These are phyloP conservation scores for Ips typographus DNA, from an alignment of 1,140 invertebrate species.

Conservation along the genomic window DNA sequence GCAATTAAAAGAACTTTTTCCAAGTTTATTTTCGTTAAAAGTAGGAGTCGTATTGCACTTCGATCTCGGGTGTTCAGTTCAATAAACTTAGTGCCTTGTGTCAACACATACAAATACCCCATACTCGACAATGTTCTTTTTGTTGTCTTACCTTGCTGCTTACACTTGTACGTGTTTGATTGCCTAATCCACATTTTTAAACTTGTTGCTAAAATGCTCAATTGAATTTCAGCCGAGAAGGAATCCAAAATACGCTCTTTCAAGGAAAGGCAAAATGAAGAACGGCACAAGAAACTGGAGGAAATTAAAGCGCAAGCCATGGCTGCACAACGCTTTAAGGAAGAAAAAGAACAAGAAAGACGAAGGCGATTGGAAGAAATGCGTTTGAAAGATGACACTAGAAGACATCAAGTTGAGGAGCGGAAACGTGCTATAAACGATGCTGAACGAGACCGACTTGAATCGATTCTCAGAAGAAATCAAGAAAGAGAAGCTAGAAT, in stretches of 20 bases:
- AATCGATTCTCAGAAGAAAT: constrained; percentile 81
- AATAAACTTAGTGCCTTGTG: constrained; percentile 24
- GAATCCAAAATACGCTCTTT: constrained; percentile 65
- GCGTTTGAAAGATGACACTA: constrained; percentile 72
- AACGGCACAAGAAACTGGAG: constrained; percentile 80
- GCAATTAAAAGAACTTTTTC: constrained; percentile 25
- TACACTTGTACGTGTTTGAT: constrained; percentile 6
- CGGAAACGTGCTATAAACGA: constrained; percentile 84
- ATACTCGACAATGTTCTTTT: constrained; percentile 8
- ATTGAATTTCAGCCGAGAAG: constrained; percentile 51
- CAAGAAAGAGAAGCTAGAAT: constrained; percentile 80
- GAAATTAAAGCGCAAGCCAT: constrained; percentile 83
- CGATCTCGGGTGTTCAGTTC: constrained; percentile 17
- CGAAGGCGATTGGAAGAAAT: constrained; percentile 78
- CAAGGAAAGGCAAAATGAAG: constrained; percentile 81
- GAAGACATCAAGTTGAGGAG: constrained; percentile 79
- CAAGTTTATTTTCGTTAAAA: constrained; percentile 33
- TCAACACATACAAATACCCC: constrained; percentile 3
- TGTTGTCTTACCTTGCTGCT: background rate
- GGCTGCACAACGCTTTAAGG: constrained; percentile 81
- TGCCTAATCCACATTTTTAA: background rate
- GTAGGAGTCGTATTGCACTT: constrained; percentile 23
- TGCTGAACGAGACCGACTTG: constrained; percentile 79
- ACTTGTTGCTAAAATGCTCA: background rate
- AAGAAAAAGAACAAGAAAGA: constrained; percentile 84